Conservation (phyloP, 2,113 vertebrate species). For the Pseudorectes ferrugineus region DNA sequence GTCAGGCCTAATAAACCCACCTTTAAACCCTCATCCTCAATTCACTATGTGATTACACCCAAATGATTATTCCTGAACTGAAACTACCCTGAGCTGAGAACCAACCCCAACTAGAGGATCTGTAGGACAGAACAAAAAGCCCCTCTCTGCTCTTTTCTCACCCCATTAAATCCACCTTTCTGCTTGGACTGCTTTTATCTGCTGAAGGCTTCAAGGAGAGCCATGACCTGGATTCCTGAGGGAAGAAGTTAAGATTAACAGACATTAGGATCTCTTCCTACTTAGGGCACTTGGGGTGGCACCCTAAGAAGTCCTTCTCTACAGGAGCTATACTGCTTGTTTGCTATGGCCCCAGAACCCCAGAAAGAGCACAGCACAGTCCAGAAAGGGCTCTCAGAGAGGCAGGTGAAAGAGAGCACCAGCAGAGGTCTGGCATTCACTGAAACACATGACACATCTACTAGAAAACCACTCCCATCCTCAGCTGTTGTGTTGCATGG, state of each 20-base stretch:
- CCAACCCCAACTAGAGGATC: background rate
- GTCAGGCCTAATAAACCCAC: background rate
- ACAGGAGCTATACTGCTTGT: background rate
- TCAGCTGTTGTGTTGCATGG: accelerated
- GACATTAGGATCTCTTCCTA: background rate
- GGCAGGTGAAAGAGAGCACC: background rate
- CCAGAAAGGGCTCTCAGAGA: background rate
- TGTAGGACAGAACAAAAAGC: background rate
- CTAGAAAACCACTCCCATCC: background rate
- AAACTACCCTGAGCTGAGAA: background rate
- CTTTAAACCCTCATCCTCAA: background rate
- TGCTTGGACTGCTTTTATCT: background rate
- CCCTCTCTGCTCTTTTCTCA: background rate
- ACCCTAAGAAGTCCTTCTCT: background rate
- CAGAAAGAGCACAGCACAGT: background rate
- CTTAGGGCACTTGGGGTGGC: background rate
- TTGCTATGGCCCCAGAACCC: background rate
- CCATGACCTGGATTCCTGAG: background rate
- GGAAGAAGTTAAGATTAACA: background rate
- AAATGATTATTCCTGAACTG: background rate
- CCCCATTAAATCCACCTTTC: background rate
- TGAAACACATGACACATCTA: background rate
- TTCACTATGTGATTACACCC: background rate
- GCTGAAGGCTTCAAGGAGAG: background rate
- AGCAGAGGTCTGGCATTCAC: background rate